These are phyloP conservation scores for Chelidonichthys spinosus DNA, from an alignment of 2,797 vertebrate species.

Conservation along the genomic window DNA sequence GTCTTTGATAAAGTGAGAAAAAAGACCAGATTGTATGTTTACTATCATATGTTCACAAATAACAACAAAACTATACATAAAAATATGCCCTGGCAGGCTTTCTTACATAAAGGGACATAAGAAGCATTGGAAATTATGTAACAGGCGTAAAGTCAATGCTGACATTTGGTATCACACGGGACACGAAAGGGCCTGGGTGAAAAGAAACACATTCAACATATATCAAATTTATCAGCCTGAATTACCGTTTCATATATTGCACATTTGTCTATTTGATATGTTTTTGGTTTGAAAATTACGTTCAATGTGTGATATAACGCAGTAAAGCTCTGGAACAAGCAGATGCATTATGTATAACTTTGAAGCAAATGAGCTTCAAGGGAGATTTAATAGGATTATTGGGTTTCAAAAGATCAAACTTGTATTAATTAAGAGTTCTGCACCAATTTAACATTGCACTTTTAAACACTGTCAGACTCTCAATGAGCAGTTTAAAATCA, in stretches of 20 bases:
- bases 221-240: not conserved
- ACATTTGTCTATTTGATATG: not conserved
- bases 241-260: not conserved
- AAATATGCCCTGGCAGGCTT: too few species aligned
- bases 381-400: constrained; percentile 34
- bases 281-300: not conserved
- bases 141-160: too few species aligned
- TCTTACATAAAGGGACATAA: not conserved
- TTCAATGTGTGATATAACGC: not conserved
- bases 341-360: not conserved
- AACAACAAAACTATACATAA: too few species aligned
- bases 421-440: constrained; percentile 23
- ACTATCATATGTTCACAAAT: too few species aligned
- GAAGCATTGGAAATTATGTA: not conserved
- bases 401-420: constrained; percentile 27
- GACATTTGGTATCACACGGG: too few species aligned
- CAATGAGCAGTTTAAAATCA: not conserved
- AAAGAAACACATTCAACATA: not conserved
- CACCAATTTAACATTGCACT: not conserved
- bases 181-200: not conserved
- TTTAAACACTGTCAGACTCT: not conserved
- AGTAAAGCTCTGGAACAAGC: constrained; percentile 1
- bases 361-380: constrained; percentile 18
- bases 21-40: too few species aligned
- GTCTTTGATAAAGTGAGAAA: too few species aligned